These are phyloP conservation scores for Lepidurus apus DNA, from an alignment of 1,140 invertebrate species.

Conservation along the genomic window DNA sequence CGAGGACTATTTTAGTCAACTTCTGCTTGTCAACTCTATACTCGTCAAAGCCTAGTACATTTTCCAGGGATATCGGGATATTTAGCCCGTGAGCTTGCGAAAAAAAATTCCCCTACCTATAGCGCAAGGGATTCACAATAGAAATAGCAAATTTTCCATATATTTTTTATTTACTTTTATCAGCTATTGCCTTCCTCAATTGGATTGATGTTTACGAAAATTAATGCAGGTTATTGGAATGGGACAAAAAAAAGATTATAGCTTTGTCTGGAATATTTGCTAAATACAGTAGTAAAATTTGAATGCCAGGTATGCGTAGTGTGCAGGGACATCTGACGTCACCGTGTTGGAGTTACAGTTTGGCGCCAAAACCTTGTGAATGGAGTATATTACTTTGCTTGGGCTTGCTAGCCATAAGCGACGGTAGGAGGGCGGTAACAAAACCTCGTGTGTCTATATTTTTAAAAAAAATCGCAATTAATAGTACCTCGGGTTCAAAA, in stretches of 20 bases:
- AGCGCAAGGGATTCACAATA: background rate
- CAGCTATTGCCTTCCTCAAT: no score
- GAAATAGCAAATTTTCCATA: background rate
- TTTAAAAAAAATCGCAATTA: background rate
- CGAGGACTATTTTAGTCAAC: background rate
- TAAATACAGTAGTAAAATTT: background rate
- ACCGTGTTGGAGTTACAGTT: background rate
- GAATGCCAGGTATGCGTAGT: background rate
- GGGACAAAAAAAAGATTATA: no score
- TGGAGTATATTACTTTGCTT: background rate
- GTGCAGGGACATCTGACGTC: background rate
- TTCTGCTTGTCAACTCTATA: slow-evolving; percentile 12
- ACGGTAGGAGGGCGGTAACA: slow-evolving; percentile 20
- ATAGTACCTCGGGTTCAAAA: background rate
- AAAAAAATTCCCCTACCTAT: background rate
- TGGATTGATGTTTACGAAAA: no score
- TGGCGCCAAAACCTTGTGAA: slow-evolving; percentile 2
- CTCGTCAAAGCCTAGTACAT: background rate
- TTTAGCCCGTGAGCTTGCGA: background rate
- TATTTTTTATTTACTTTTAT: no score
- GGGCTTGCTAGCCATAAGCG: slow-evolving; percentile 14
- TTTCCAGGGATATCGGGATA: background rate
- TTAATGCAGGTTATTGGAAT: no score
- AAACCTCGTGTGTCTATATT: background rate
- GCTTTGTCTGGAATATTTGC: background rate